phyloP scores from a whole-genome alignment of 2,797 vertebrate species.

The Pygocentrus nattereri region DNA sequence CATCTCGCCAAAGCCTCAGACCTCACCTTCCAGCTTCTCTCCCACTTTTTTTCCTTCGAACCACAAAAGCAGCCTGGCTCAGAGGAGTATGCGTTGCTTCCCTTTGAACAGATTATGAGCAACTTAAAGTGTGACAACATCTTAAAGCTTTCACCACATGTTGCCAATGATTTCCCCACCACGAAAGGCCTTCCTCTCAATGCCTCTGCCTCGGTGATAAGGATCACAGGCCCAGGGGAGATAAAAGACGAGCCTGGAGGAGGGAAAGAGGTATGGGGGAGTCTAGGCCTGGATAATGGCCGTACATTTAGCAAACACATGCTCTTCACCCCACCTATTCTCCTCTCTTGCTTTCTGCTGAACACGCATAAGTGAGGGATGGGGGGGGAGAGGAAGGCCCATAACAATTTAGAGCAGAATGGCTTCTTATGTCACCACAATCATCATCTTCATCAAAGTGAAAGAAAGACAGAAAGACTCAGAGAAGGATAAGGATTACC shows the following conservation, averaged over 20 bases:
- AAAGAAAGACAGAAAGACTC: constrained; percentile 81
- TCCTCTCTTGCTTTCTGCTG: constrained; percentile 67
- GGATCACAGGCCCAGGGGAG: constrained; percentile 75
- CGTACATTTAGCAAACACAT: constrained; percentile 78
- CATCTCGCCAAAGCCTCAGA: constrained; percentile 10
- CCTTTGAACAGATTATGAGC: constrained; percentile 88
- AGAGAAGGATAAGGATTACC: constrained; percentile 85
- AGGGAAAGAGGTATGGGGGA: constrained; percentile 57
- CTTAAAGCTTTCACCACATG: constrained; percentile 86
- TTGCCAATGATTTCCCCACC: constrained; percentile 83
- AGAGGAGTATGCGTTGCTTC: constrained; percentile 74
- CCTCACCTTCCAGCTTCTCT: constrained; percentile 54
- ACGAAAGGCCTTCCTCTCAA: constrained; percentile 84
- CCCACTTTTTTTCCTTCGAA: constrained; percentile 48
- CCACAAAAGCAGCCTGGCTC: constrained; percentile 71
- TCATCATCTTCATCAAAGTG: constrained; percentile 83
- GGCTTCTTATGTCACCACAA: constrained; percentile 87
- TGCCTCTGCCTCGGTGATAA: constrained; percentile 82
- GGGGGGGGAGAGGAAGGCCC: constrained; percentile 67
- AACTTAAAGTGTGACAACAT: constrained; percentile 92
- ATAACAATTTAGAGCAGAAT: constrained; percentile 85
- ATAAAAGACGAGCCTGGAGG: constrained; percentile 74
- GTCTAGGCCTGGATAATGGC: constrained; percentile 74
- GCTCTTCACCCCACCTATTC: constrained; percentile 71
- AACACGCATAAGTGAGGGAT: constrained; percentile 61